A percentile compares a stretch with the other conserved stretches of the same genome.
Conservation (phyloP, 2,888 invertebrate genomes). For the Nomada ruficornis region DNA sequence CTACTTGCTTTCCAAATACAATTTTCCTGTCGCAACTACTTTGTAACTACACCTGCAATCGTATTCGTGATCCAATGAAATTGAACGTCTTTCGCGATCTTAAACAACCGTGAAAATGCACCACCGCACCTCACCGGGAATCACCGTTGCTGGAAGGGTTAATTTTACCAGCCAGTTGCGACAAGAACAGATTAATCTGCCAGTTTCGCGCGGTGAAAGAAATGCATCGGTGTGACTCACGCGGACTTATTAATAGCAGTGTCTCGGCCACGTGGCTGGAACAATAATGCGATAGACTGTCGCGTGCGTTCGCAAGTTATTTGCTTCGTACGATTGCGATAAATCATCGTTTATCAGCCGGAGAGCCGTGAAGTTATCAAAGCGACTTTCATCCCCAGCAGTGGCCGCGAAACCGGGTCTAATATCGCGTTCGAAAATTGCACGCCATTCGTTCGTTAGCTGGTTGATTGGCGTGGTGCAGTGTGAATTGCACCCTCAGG, state of each 20-base stretch:
- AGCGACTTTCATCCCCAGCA: constrained; percentile 44
- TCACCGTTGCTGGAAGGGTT: background rate
- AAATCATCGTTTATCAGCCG: constrained; percentile 68
- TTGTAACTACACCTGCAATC: no score
- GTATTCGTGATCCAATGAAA: no score
- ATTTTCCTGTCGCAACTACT: no score
- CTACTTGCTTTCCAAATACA: no score
- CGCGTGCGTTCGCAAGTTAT: constrained; percentile 30
- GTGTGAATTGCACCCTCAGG: background rate
- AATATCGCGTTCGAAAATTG: constrained; percentile 36
- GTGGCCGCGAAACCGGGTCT: constrained; percentile 49
- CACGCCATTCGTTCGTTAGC: constrained; percentile 27
- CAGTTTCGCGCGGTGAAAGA: background rate
- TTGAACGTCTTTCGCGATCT: no score
- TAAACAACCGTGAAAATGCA: no score
- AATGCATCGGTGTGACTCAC: constrained; percentile 39
- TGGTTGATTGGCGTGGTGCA: background rate
- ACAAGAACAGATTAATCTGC: constrained; percentile 20
- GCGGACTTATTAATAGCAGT: constrained; percentile 52
- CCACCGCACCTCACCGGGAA: no score
- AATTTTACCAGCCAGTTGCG: constrained; percentile 11
- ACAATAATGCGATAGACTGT: constrained; percentile 56
- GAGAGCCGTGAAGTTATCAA: constrained; percentile 50
- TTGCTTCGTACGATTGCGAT: constrained; percentile 33
- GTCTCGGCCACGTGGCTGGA: constrained; percentile 61